These are phyloP conservation scores for Antheraea mylitta DNA, from an alignment of 1,140 invertebrate species.

Conservation along the genomic window DNA sequence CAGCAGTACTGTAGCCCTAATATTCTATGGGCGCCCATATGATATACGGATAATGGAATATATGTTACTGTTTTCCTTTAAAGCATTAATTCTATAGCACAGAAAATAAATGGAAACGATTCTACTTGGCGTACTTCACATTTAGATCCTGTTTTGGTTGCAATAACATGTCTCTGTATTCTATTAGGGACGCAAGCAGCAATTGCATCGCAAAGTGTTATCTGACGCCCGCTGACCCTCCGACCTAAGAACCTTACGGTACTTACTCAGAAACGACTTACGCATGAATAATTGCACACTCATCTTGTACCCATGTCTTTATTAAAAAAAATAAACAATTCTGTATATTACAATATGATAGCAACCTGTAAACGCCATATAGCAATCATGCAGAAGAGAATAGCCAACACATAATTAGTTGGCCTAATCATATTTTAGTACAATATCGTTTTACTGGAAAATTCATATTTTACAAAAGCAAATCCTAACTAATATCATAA, in stretches of 20 bases:
- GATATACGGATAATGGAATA: no score
- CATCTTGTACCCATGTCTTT: slow-evolving; percentile 20
- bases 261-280: slow-evolving; percentile 35
- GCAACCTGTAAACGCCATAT: no score
- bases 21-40: no score
- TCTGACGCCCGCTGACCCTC: slow-evolving; percentile 43
- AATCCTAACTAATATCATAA: no score
- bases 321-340: slow-evolving; percentile 17
- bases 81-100: neutral
- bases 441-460: no score
- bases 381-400: no score
- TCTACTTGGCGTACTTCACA: neutral
- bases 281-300: slow-evolving; percentile 38
- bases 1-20: no score
- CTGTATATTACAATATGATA: no score
- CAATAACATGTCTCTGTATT: slow-evolving; percentile 31
- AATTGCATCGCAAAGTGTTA: slow-evolving; percentile 21
- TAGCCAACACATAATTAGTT: no score
- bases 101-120: neutral
- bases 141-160: slow-evolving; percentile 28
- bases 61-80: no score
- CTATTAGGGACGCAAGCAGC: slow-evolving; percentile 22
- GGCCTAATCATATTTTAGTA: no score
- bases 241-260: slow-evolving; percentile 39
- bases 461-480: no score